Conservation (phyloP, 2,797 vertebrate genomes). For the Pyrocephalus nanus region DNA sequence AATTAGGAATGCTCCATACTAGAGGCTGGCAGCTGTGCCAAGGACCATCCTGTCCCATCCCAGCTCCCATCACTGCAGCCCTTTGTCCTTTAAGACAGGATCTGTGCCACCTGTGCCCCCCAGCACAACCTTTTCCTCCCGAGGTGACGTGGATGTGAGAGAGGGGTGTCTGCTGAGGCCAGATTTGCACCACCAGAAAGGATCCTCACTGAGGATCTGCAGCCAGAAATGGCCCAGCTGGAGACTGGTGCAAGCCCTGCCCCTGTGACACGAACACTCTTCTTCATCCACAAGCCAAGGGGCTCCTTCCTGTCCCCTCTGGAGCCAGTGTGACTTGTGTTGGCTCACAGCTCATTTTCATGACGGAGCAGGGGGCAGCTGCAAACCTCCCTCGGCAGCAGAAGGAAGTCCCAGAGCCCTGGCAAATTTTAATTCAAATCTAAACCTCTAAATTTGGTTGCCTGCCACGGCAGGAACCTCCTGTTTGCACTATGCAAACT, state of each 20-base stretch:
- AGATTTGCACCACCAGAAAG: not conserved
- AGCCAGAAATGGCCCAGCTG: not conserved
- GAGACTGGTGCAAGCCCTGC: not conserved
- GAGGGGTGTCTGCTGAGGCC: not conserved
- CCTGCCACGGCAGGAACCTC: conserved; percentile 79
- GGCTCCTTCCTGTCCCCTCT: conserved; percentile 31
- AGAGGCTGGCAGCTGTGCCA: not conserved
- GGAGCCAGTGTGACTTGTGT: conserved; percentile 14
- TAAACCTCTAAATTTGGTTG: conserved; percentile 92
- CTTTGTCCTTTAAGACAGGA: not conserved
- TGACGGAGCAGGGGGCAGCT: conserved; percentile 82
- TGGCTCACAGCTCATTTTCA: conserved; percentile 84
- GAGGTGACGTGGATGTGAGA: not conserved
- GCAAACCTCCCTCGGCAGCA: conserved; percentile 75
- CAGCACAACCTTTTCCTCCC: not conserved
- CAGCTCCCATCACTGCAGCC: not conserved
- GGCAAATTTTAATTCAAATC: conserved; percentile 99
- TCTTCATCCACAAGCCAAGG: not conserved
- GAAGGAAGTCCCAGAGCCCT: conserved; percentile 86
- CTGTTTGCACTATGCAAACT: conserved; percentile 91
- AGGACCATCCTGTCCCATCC: not conserved
- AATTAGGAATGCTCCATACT: not conserved
- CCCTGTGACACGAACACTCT: not conserved
- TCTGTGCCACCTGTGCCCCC: not conserved
- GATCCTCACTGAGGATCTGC: not conserved